Conservation (phyloP, 1,140 invertebrate genomes). For the Zaprionus vittiger region DNA sequence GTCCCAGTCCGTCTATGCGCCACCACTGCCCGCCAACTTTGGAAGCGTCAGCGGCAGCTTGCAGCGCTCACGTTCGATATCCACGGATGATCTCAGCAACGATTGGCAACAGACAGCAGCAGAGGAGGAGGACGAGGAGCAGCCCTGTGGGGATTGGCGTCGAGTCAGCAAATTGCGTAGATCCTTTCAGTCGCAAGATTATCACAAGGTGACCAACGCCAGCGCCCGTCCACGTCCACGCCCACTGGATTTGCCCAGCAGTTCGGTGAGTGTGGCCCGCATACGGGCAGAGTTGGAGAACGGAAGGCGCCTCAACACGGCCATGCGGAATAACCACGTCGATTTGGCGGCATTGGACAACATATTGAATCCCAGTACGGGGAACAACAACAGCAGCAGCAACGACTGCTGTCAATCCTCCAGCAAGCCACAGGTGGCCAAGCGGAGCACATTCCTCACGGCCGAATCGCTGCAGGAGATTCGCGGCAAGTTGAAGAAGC, state of each 20-base stretch:
- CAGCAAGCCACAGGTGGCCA: slow-evolving; percentile 60
- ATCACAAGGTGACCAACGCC: slow-evolving; percentile 45
- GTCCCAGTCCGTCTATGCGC: slow-evolving; percentile 72
- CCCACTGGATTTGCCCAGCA: slow-evolving; percentile 86
- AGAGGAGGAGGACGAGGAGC: slow-evolving; percentile 49
- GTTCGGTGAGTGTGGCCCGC: slow-evolving; percentile 85
- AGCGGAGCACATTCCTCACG: slow-evolving; percentile 85
- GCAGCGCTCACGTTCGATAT: slow-evolving; percentile 80
- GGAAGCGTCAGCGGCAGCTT: slow-evolving; percentile 29
- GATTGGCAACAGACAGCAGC: slow-evolving; percentile 58
- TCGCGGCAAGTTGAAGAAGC: slow-evolving; percentile 85
- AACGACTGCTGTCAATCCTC: neutral
- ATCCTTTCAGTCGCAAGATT: slow-evolving; percentile 86
- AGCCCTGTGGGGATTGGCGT: slow-evolving; percentile 85
- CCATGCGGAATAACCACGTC: slow-evolving; percentile 85
- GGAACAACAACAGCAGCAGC: slow-evolving; percentile 38
- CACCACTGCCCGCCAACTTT: slow-evolving; percentile 41
- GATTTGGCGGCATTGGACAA: slow-evolving; percentile 85
- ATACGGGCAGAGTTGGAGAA: slow-evolving; percentile 86
- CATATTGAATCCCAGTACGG: slow-evolving; percentile 80
- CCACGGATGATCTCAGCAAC: slow-evolving; percentile 82
- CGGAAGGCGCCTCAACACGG: slow-evolving; percentile 84
- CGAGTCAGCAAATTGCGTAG: slow-evolving; percentile 86
- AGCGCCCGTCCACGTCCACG: slow-evolving; percentile 54
- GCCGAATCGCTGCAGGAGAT: slow-evolving; percentile 87